Evolutionary conservation across 2,888 invertebrate genomes (phyloP), one percentile per base, ranked within the genome.

Genomic region (Stenodema calcarata): DNA sequence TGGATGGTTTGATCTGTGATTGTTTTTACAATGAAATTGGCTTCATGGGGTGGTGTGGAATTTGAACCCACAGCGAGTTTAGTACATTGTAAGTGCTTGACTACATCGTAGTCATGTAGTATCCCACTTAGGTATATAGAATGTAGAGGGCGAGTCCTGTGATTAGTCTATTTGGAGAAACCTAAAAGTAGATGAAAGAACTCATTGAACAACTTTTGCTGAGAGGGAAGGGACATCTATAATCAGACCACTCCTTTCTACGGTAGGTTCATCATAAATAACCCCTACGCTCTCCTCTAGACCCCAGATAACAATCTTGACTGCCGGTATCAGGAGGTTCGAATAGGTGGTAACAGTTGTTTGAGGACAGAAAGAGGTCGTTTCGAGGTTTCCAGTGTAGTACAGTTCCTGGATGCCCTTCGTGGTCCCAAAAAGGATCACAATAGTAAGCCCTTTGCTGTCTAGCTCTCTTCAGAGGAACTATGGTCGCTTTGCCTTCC

Each of bases 191-290:
- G 42, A 78, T 78, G 78, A 78, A 44, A 78, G 78, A 44, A 23
- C 6, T 14, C 41, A 78, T 42, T 78, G 78, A 78, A 23, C 3
- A 44, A 44, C 35, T 35, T 35, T 35, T 35, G 7, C 35, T 35
- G 35, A 35, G 35, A 14, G 18, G 30, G 35, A 18, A 9, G 27
- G 4, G 18, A n/a, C 23, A 18, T 18, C 14, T 78, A 41, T 78
- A 42, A 78, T 44, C 78, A 76, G 76, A 28, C 41, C 7, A 41
- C 44, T 23, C 41, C 42, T 23, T 42, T 44, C 7, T 18, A 18
- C 76, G 30, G 73, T 23, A 70, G 70, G 78, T 78, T 78, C 78
- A 44, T 78, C 78, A 44, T 78, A 78, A 78, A 78, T 44, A 44
- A 44, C 41, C 23, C 23, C 47, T n/a, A 14, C 6, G 18, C 42